Conservation (phyloP, 2,797 vertebrate species). For the Malacoctenus gilli region DNA sequence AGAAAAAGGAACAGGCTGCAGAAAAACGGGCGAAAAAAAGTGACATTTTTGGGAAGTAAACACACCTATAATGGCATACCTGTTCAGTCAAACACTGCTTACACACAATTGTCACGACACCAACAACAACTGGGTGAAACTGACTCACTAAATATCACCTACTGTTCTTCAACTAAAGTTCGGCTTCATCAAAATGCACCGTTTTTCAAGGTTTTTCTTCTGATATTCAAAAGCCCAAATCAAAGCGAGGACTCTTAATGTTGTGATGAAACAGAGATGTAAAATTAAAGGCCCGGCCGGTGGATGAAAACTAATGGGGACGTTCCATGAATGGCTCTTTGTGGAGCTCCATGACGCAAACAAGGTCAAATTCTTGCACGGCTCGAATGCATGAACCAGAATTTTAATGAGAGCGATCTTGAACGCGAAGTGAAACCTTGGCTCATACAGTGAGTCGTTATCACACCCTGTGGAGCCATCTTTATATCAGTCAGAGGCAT, state of each 20-base stretch:
- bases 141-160: no score
- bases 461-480: no score
- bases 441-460: no score
- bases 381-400: neutral
- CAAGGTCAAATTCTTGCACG: conserved; percentile 4
- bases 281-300: conserved; percentile 6
- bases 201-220: conserved; percentile 3
- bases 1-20: conserved; percentile 49
- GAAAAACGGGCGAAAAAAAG: conserved; percentile 35
- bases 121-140: conserved; percentile 1
- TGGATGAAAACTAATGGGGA: conserved; percentile 7
- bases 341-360: conserved; percentile 4
- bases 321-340: neutral
- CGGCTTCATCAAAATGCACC: neutral
- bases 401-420: neutral
- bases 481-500: no score
- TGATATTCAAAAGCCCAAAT: neutral
- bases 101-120: conserved; percentile 6
- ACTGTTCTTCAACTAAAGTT: conserved; percentile 9
- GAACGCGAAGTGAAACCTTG: no score
- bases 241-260: conserved; percentile 7
- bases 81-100: conserved; percentile 16
- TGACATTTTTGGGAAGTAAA: conserved; percentile 32
- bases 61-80: conserved; percentile 37
- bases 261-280: conserved; percentile 9